A percentile compares a stretch with the other conserved stretches of the same genome.
phyloP scores from a whole-genome alignment of 2,113 vertebrate species.

The Megaceryle maxima region DNA sequence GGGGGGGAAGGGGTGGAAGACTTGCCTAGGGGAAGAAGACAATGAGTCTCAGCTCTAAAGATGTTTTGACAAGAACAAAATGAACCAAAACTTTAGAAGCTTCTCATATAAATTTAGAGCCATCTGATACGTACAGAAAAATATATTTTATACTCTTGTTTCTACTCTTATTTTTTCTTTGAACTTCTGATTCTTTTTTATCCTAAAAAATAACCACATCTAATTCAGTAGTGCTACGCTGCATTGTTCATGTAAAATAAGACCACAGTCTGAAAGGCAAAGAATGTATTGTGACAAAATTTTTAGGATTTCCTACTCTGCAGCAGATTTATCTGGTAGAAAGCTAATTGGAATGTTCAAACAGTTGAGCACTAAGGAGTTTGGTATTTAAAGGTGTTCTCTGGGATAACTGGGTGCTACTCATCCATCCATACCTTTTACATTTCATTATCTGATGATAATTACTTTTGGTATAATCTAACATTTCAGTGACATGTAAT shows the following conservation, averaged over 20 bases:
- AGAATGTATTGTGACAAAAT: not conserved
- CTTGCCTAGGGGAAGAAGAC: not conserved
- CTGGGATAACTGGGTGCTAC: not conserved
- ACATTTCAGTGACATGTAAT: accelerated
- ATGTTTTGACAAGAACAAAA: not conserved
- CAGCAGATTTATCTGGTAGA: not conserved
- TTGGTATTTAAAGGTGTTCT: not conserved
- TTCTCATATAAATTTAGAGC: not conserved
- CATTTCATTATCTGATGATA: not conserved
- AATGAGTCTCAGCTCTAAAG: not conserved
- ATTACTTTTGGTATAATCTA: not conserved
- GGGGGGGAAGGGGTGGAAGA: too few relatives aligned
- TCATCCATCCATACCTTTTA: not conserved
- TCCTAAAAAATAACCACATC: not conserved
- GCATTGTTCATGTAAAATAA: not conserved
- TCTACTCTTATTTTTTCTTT: not conserved
- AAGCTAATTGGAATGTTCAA: not conserved
- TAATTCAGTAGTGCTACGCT: accelerated
- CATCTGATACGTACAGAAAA: not conserved
- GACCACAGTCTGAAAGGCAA: not conserved
- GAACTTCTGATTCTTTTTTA: not conserved
- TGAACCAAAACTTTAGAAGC: not conserved
- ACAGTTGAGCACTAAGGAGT: not conserved
- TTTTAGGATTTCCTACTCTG: not conserved
- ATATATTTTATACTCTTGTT: not conserved